phyloP scores from a whole-genome alignment of 2,113 vertebrate species.

The Ascaphus truei region DNA sequence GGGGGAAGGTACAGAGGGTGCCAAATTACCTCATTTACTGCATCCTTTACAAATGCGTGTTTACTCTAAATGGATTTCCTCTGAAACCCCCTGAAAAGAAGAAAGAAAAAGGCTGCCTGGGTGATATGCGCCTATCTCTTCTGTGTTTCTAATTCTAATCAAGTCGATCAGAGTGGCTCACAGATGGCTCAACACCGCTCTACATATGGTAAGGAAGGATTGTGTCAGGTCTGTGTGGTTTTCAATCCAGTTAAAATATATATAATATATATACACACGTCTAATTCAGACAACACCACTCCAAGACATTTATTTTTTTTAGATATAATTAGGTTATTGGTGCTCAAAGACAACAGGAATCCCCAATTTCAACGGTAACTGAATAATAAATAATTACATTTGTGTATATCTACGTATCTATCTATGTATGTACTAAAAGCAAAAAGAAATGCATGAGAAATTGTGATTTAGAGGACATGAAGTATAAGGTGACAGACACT shows the following conservation, averaged over 20 bases:
- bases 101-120: not conserved
- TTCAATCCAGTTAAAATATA: not conserved
- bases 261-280: not conserved
- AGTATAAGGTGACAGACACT: too few relatives aligned
- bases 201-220: not conserved
- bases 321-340: too few relatives aligned
- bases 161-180: not conserved
- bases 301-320: too few relatives aligned
- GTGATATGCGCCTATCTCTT: conserved; percentile 1
- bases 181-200: conserved; percentile 15
- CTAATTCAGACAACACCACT: too few relatives aligned
- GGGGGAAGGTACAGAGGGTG: conserved; percentile 8
- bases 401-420: too few relatives aligned
- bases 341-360: too few relatives aligned
- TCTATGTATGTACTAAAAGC: too few relatives aligned
- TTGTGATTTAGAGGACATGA: too few relatives aligned
- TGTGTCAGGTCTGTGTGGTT: not conserved
- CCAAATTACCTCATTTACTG: conserved; percentile 38
- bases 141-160: not conserved
- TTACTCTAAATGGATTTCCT: conserved; percentile 38
- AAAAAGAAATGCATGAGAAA: too few relatives aligned
- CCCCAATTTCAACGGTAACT: too few relatives aligned
- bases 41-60: conserved; percentile 22
- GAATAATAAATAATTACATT: too few relatives aligned
- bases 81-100: conserved; percentile 44